Conservation (phyloP, 2,113 vertebrate genomes). For the Platysternon megacephalum region DNA sequence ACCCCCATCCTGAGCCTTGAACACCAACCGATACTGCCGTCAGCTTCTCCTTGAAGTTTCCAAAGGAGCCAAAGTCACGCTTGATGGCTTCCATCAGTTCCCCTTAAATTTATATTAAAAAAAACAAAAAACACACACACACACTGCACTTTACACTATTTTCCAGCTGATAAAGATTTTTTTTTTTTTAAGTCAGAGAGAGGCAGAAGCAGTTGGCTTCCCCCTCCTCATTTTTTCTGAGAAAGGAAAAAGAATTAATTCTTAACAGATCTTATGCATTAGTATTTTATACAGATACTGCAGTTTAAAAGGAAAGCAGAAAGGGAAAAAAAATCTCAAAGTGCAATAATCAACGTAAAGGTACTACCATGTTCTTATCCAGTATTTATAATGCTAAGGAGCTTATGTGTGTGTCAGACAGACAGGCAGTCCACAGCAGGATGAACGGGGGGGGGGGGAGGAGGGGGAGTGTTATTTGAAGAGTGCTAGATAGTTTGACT, state of each 20-base stretch:
- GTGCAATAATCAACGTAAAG: not conserved
- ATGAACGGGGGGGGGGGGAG: not conserved
- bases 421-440: not conserved
- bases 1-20: constrained; percentile 98
- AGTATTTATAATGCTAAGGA: not conserved
- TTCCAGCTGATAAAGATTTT: not conserved
- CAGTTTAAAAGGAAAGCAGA: not conserved
- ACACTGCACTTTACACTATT: not conserved
- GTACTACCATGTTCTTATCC: not conserved
- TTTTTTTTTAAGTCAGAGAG: not conserved
- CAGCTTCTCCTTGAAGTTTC: constrained; percentile 94
- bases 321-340: not conserved
- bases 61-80: constrained; percentile 94
- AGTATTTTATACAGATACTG: not conserved
- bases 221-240: not conserved
- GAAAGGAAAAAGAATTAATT: not conserved
- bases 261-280: not conserved
- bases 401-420: not conserved
- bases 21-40: constrained; percentile 89
- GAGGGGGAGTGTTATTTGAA: not conserved
- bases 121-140: not conserved
- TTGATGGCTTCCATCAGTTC: constrained; percentile 94
- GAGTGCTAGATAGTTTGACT: not conserved
- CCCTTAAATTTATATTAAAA: constrained; percentile 76
- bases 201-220: not conserved